These are phyloP conservation scores for Bombylius major DNA, from an alignment of 2,888 invertebrate species.

Conservation along the genomic window DNA sequence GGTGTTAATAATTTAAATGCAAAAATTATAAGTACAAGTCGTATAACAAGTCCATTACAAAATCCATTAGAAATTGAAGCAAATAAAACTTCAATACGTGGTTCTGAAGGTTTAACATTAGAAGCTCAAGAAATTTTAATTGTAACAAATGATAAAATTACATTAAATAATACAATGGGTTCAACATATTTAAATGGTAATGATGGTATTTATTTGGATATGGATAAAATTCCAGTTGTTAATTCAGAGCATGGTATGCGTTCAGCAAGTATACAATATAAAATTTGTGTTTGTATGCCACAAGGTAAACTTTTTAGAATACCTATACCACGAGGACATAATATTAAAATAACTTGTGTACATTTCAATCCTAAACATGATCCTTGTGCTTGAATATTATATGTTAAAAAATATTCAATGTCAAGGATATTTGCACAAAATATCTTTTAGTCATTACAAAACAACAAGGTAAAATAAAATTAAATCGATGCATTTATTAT, in stretches of 20 bases:
- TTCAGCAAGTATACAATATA: constrained; percentile 52
- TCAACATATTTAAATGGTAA: constrained; percentile 56
- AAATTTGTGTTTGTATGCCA: constrained; percentile 84
- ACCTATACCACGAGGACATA: constrained; percentile 46
- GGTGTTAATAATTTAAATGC: constrained; percentile 52
- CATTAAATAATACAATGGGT: constrained; percentile 65
- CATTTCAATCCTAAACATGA: constrained; percentile 30
- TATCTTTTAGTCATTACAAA: too few relatives aligned
- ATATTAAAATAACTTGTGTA: constrained; percentile 30
- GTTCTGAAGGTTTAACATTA: constrained; percentile 66
- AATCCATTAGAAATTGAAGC: constrained; percentile 54
- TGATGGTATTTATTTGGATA: constrained; percentile 58
- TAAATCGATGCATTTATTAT: too few relatives aligned
- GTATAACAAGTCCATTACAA: constrained; percentile 61
- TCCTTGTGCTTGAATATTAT: constrained; percentile 23
- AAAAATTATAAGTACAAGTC: constrained; percentile 54
- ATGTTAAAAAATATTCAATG: background rate
- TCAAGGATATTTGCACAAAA: too few relatives aligned
- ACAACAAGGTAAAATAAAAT: too few relatives aligned
- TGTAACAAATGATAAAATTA: constrained; percentile 67
- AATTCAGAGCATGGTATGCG: constrained; percentile 35
- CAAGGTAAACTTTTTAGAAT: constrained; percentile 72
- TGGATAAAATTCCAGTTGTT: constrained; percentile 57
- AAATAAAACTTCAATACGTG: constrained; percentile 52
- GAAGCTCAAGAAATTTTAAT: constrained; percentile 60